Conservation (phyloP, 2,797 vertebrate species). For the Crenichthys baileyi region DNA sequence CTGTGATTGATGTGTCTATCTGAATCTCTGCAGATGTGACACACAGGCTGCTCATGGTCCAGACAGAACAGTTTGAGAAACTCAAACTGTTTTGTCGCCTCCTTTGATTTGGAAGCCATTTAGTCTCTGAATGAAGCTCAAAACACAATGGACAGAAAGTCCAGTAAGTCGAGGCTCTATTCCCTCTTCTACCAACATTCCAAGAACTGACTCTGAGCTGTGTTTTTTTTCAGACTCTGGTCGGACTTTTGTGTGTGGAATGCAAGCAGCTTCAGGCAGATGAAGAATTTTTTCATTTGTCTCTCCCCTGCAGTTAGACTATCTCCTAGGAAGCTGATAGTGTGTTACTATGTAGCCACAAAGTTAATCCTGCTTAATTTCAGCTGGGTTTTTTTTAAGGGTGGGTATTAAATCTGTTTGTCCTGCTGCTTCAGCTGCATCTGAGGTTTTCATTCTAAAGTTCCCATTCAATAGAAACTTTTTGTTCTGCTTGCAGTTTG, state of each 20-base stretch:
- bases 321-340: neutral
- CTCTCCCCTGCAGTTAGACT: neutral
- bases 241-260: neutral
- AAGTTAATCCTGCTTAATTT: neutral
- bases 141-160: neutral
- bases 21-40: constrained; percentile 2
- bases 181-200: neutral
- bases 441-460: neutral
- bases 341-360: neutral
- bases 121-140: neutral
- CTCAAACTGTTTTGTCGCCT: constrained; percentile 37
- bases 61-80: constrained; percentile 4
- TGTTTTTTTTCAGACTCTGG: neutral
- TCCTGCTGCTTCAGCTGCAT: neutral
- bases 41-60: neutral
- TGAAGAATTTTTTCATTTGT: neutral
- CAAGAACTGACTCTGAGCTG: neutral
- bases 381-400: neutral
- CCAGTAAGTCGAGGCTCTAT: neutral
- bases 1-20: neutral
- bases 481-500: neutral
- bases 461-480: neutral
- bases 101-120: neutral
- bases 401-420: neutral
- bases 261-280: neutral